These are phyloP conservation scores for Harmothoe impar DNA, from an alignment of 2,888 invertebrate genomes.

Conservation along the genomic window DNA sequence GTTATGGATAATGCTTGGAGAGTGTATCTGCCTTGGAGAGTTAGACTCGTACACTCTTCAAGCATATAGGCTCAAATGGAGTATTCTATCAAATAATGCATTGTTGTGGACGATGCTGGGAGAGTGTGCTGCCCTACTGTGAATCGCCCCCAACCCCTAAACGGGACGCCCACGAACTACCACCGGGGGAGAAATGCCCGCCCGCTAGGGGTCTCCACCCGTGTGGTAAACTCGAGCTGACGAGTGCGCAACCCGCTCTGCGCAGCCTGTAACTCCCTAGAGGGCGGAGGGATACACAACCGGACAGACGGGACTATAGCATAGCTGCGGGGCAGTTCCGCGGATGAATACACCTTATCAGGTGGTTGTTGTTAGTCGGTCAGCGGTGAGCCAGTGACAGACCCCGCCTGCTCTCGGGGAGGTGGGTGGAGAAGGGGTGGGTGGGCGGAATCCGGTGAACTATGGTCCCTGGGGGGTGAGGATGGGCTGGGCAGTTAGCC, in stretches of 20 bases:
- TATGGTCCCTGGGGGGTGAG: no score
- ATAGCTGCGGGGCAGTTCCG: neutral
- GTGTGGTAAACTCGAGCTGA: slow-evolving; percentile 8
- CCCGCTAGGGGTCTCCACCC: neutral
- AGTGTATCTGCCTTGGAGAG: no score
- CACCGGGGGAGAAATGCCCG: neutral
- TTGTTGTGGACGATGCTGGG: no score
- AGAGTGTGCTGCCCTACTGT: no score
- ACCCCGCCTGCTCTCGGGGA: neutral
- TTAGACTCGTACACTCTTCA: no score
- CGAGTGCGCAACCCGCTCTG: slow-evolving; percentile 24
- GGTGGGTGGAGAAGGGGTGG: neutral
- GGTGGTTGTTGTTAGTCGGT: slow-evolving; percentile 45
- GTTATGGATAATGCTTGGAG: no score
- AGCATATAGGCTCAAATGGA: no score
- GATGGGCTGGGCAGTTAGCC: no score
- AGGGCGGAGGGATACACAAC: slow-evolving; percentile 37
- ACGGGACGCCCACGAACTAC: neutral
- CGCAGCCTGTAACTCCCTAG: neutral
- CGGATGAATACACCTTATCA: slow-evolving; percentile 45
- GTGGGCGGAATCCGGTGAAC: neutral
- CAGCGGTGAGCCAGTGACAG: neutral
- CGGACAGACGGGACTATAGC: slow-evolving; percentile 32
- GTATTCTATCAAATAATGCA: no score
- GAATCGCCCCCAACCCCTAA: neutral